Conservation (phyloP, 2,797 vertebrate genomes). For the Myioborus miniatus region DNA sequence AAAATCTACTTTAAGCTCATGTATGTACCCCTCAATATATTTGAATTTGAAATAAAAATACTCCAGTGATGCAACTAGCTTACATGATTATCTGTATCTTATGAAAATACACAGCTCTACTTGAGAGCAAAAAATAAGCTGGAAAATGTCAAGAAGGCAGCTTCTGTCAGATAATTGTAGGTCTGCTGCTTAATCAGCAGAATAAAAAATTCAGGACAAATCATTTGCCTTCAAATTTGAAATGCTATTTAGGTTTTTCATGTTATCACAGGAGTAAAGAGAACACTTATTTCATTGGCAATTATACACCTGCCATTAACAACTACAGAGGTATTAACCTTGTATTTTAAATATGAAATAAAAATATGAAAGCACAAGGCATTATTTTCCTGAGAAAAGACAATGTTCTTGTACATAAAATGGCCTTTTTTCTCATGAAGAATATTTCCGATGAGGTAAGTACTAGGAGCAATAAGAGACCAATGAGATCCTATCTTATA, state of each 20-base stretch:
- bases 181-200: conserved; percentile 21
- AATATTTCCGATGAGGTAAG: background rate
- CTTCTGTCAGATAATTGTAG: conserved; percentile 29
- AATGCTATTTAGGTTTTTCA: background rate
- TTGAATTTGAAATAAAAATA: conserved; percentile 36
- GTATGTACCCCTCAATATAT: background rate
- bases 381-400: background rate
- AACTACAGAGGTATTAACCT: background rate
- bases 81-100: conserved; percentile 42
- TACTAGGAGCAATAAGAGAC: background rate
- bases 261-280: background rate
- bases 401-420: background rate
- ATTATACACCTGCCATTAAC: background rate
- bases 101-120: conserved; percentile 25
- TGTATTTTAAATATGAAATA: background rate
- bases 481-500: background rate
- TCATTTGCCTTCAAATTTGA: background rate
- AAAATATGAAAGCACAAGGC: background rate
- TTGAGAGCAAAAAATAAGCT: conserved; percentile 28
- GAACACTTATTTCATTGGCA: background rate
- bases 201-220: conserved; percentile 22
- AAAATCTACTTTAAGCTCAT: conserved; percentile 20
- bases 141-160: conserved; percentile 52
- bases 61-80: conserved; percentile 11
- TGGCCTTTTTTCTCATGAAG: background rate